A percentile compares a stretch with the other conserved stretches of the same genome.
These are phyloP conservation scores for Tenthredo mesomela DNA, from an alignment of 2,888 invertebrate genomes.

Conservation along the genomic window DNA sequence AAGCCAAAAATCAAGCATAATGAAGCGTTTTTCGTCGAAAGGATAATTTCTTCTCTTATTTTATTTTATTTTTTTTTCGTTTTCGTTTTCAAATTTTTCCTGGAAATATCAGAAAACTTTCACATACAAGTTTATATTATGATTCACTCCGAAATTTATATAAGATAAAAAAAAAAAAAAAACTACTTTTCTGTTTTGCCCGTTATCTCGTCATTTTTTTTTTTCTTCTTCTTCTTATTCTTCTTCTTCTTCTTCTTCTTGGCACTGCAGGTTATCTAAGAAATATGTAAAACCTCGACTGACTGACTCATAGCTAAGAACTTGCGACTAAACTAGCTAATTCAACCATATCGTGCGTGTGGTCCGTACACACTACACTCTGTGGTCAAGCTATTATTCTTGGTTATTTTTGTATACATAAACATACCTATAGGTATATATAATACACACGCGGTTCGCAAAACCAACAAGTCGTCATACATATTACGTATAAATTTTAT, in stretches of 20 bases:
- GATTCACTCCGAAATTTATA: no score
- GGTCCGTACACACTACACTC: neutral
- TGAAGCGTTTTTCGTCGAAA: no score
- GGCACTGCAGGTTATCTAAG: neutral
- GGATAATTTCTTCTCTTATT: no score
- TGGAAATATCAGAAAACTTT: no score
- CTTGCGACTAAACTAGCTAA: constrained; percentile 10
- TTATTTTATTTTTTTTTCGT: no score
- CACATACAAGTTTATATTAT: neutral
- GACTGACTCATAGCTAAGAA: constrained; percentile 28
- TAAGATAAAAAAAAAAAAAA: no score
- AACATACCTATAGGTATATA: no score
- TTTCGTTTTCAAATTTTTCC: no score
- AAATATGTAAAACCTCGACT: neutral
- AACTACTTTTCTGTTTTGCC: neutral
- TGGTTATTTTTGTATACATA: neutral
- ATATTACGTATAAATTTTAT: neutral
- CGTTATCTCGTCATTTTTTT: neutral
- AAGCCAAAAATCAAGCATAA: no score
- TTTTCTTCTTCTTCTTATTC: neutral
- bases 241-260: neutral
- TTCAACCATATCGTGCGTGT: neutral
- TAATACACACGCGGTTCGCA: neutral
- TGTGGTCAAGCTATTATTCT: neutral
- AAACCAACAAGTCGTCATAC: neutral